Evolutionary conservation across 2,113 vertebrate species (phyloP).

Genomic region (Anoura caudifer): DNA sequence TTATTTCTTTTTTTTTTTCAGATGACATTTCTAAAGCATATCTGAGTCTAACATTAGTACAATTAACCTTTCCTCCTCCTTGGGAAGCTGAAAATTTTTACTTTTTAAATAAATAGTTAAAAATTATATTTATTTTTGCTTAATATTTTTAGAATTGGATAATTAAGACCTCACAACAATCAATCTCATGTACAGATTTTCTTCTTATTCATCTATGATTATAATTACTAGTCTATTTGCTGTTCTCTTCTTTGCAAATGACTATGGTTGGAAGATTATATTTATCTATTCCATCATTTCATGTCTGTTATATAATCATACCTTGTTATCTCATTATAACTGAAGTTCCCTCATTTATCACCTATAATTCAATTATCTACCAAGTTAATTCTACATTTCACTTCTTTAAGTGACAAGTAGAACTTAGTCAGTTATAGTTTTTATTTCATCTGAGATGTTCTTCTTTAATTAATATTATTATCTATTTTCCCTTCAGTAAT

Average conservation of each 20-base stretch:
- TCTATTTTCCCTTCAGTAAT: background rate
- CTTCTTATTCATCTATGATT: background rate
- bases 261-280: background rate
- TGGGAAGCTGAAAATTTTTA: background rate
- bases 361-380: background rate
- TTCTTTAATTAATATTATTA: background rate
- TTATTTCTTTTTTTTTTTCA: background rate
- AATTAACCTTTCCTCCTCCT: background rate
- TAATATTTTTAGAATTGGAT: background rate
- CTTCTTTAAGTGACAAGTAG: background rate
- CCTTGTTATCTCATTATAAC: background rate
- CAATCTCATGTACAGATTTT: background rate
- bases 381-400: background rate
- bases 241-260: background rate
- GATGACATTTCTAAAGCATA: background rate
- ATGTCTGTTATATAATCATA: background rate
- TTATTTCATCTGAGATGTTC: background rate
- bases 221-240: background rate
- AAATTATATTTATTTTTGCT: background rate
- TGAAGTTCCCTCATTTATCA: background rate
- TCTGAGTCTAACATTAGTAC: background rate
- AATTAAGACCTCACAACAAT: background rate
- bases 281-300: background rate
- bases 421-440: background rate
- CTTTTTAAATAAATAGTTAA: background rate